Conservation (phyloP, 2,888 invertebrate genomes). For the Sarcophaga rosellei region DNA sequence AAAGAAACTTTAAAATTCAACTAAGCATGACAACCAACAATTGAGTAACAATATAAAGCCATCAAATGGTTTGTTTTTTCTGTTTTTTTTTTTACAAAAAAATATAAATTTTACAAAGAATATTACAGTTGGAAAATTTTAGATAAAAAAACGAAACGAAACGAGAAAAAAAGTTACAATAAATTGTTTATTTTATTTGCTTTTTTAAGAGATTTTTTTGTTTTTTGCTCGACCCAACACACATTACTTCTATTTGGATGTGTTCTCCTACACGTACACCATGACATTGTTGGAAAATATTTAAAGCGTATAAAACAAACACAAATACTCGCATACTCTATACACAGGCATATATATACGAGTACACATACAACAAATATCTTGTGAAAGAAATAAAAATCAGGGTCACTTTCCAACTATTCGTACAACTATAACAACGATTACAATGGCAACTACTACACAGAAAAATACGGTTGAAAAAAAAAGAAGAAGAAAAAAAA, state of each 20-base stretch:
- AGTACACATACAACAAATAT: conserved; percentile 19
- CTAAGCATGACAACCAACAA: conserved; percentile 50
- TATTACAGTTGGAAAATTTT: conserved; percentile 30
- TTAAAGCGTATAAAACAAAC: background rate
- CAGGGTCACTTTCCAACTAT: conserved; percentile 47
- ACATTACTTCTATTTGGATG: background rate
- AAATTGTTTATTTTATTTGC: conserved; percentile 33
- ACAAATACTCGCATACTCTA: background rate
- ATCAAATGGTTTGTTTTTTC: conserved; percentile 19
- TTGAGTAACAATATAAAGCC: conserved; percentile 37
- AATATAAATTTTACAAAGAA: conserved; percentile 17
- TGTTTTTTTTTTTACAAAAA: background rate
- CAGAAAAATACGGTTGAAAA: conserved; percentile 20
- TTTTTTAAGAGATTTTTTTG: background rate
- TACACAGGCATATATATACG: background rate
- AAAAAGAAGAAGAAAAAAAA: background rate
- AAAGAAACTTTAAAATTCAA: conserved; percentile 25
- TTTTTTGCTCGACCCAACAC: background rate
- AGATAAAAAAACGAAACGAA: background rate
- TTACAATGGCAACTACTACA: conserved; percentile 16
- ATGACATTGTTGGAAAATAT: conserved; percentile 36
- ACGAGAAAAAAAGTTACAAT: conserved; percentile 30
- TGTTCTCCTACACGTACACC: conserved; percentile 1
- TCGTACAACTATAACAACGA: conserved; percentile 16
- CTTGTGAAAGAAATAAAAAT: conserved; percentile 26